These are phyloP conservation scores for Gallinago undulata DNA, from an alignment of 2,113 vertebrate genomes.

Conservation along the genomic window DNA sequence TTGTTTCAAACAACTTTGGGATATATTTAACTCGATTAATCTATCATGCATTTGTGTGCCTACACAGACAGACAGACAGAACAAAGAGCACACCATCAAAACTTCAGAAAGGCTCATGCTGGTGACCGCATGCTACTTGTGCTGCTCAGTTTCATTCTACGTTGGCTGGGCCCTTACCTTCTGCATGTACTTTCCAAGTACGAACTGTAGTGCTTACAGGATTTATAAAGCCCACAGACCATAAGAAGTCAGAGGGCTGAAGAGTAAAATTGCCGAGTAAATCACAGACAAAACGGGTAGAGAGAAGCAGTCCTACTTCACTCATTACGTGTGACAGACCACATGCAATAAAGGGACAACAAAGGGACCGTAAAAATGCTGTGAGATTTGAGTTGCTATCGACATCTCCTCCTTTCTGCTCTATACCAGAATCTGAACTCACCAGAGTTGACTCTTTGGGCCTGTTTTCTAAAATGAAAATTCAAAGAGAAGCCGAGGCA, in stretches of 20 bases:
- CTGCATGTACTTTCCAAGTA: neutral
- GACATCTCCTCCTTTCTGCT: neutral
- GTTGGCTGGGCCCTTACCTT: neutral
- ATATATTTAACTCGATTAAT: constrained; percentile 78
- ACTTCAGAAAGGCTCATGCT: neutral
- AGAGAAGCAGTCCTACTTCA: neutral
- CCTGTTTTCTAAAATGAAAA: neutral
- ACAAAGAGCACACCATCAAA: neutral
- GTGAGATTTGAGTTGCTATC: neutral
- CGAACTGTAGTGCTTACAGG: neutral
- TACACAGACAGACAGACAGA: constrained; percentile 22
- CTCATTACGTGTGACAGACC: neutral
- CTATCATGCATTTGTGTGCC: constrained; percentile 21
- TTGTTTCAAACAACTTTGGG: constrained; percentile 74
- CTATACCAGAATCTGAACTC: neutral
- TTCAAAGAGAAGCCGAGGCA: neutral
- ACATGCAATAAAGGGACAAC: rapidly evolving
- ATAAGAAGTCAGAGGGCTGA: neutral
- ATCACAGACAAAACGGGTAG: neutral
- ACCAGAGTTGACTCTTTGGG: neutral
- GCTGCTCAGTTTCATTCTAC: neutral
- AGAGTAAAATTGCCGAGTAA: neutral
- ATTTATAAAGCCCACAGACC: neutral
- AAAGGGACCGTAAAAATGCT: neutral
- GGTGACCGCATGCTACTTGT: rapidly evolving